Evolutionary conservation across 1,140 invertebrate species (phyloP), one percentile per base, ranked within the genome.

Genomic region (Drosophila pseudoananassae): DNA sequence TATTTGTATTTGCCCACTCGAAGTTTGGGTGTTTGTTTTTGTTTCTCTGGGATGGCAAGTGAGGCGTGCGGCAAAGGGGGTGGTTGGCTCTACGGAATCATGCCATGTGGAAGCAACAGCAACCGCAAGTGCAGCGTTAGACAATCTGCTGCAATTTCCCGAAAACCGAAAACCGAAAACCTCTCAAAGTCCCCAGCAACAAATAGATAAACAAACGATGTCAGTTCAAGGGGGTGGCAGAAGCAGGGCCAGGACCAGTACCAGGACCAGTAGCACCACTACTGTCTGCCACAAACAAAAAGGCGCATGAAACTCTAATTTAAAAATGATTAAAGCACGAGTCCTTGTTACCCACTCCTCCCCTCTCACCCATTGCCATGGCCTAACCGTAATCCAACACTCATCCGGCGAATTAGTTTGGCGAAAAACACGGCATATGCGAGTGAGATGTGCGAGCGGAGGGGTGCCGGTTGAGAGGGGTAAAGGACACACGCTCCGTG

Each of bases 241-340:
- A 12, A 51, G 23, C 33, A 38, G 23, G 15, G 27, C 49, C 55
- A 47, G 29, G 10, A 36, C 9, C 31, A 33, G 7, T 1, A 33
- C 31, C 9, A 33, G 9, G 12, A 25, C 3, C 25, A 27, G 25
- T 27, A 27, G 25, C 29, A 31, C 8, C 29, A 8, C 9, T 8
- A 8, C 31, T 31, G 31, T 10, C 14, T 40, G 38, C 12, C 38
- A 43, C 40, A 17, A 43, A 76, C 27, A 55, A 87, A 87, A 87
- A 82, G 83, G 78, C 78, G 66, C 78, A 88, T 89, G 73, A 76
- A 73, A 82, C 74, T 88, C 88, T 90, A 90, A 90, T 90, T 90
- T 90, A 90, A 90, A 90, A 90, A 90, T 90, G 88, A 90, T 90
- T 90, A 90, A 90, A 79, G 76, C 84, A 70, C 79, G 78, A 77